Evolutionary conservation across 2,113 vertebrate genomes (phyloP).

Genomic region (Tetraodon nigroviridis): DNA sequence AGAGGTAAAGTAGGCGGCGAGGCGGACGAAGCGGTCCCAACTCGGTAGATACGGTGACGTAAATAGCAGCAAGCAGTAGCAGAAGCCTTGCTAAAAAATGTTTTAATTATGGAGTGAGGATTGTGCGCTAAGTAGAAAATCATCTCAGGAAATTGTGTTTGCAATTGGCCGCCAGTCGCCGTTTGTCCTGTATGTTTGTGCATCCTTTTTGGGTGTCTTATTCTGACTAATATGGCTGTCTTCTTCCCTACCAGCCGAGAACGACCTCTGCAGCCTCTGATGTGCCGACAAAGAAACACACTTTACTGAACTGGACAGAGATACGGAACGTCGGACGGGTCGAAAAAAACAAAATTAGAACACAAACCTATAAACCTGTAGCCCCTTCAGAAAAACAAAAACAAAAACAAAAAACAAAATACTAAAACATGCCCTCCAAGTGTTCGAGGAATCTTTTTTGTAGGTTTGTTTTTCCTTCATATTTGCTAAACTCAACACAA

Average conservation of each 20-base stretch:
- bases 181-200: constrained; percentile 19
- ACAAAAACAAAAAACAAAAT: too few species aligned
- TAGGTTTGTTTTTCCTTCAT: constrained; percentile 44
- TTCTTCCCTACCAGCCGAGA: constrained; percentile 42
- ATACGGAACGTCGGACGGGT: constrained; percentile 36
- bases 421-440: constrained; percentile 35
- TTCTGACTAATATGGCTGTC: constrained; percentile 39
- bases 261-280: constrained; percentile 33
- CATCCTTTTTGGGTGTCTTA: constrained; percentile 25
- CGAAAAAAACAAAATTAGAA: constrained; percentile 14
- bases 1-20: constrained; percentile 78
- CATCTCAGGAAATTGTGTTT: constrained; percentile 21
- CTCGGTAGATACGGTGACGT: constrained; percentile 67
- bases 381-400: constrained; percentile 15
- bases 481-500: constrained; percentile 32
- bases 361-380: constrained; percentile 8
- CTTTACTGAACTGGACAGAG: constrained; percentile 24
- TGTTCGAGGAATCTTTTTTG: constrained; percentile 24
- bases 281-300: constrained; percentile 37
- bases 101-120: constrained; percentile 31
- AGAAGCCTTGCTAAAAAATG: constrained; percentile 80
- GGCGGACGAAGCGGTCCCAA: constrained; percentile 80
- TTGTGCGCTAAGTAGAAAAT: constrained; percentile 29
- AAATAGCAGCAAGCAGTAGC: constrained; percentile 85
- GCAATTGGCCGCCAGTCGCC: constrained; percentile 5